Conservation (phyloP, 2,113 vertebrate genomes). For the Misgurnus mizolepis region DNA sequence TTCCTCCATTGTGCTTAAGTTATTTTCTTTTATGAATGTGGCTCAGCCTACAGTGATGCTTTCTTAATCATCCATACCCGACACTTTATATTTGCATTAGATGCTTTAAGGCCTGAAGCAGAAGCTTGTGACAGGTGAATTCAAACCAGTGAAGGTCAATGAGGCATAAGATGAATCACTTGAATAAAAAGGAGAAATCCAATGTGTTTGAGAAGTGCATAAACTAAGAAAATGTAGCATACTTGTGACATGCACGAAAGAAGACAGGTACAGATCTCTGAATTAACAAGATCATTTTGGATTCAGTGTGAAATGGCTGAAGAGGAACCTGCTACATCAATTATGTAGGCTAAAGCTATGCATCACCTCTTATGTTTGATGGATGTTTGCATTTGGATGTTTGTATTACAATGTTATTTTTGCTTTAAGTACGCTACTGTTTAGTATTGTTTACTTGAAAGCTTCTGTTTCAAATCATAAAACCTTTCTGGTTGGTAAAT, state of each 20-base stretch:
- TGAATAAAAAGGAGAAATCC: background rate
- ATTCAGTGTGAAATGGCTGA: too few relatives aligned
- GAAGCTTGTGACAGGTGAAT: slow-evolving; percentile 29
- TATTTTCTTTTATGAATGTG: slow-evolving; percentile 13
- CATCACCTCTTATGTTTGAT: too few relatives aligned
- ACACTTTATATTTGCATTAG: slow-evolving; percentile 6
- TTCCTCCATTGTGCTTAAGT: background rate
- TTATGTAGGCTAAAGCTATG: too few relatives aligned
- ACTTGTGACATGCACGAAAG: slow-evolving; percentile 17
- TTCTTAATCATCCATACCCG: background rate
- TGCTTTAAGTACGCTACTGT: too few relatives aligned
- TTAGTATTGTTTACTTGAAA: too few relatives aligned
- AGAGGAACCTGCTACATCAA: too few relatives aligned
- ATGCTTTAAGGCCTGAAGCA: slow-evolving; percentile 16
- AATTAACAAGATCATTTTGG: background rate
- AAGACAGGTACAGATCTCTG: background rate
- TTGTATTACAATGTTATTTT: too few relatives aligned
- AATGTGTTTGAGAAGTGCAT: background rate
- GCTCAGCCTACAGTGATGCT: background rate
- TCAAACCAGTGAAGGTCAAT: slow-evolving; percentile 18
- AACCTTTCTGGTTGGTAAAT: too few relatives aligned
- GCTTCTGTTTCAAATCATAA: too few relatives aligned
- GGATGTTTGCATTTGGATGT: too few relatives aligned
- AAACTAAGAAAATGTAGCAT: background rate
- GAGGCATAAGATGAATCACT: slow-evolving; percentile 22